Evolutionary conservation across 2,113 vertebrate species (phyloP).

Genomic region (Phalacrocorax pelagicus): DNA sequence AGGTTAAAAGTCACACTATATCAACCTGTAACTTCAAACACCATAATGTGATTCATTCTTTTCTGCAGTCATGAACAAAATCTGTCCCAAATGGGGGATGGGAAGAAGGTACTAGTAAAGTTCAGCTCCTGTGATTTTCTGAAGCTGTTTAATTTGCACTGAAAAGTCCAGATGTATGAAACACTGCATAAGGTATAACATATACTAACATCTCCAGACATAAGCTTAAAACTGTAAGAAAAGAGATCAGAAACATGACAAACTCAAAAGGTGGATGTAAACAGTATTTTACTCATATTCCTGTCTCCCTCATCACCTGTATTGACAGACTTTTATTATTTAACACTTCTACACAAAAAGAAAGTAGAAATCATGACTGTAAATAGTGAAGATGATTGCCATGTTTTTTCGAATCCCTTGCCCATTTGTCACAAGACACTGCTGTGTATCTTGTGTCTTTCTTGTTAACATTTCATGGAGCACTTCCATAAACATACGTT

Average conservation of each 20-base stretch:
- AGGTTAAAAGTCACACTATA: constrained; percentile 34
- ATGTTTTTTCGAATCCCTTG: not conserved
- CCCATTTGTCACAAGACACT: no score
- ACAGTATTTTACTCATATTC: not conserved
- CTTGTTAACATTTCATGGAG: constrained; percentile 51
- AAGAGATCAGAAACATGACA: not conserved
- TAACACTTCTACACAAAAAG: not conserved
- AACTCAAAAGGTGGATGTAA: constrained; percentile 10
- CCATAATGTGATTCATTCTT: not conserved
- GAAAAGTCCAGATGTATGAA: constrained; percentile 15
- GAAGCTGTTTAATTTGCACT: constrained; percentile 5
- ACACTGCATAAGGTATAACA: not conserved
- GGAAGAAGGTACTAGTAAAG: not conserved
- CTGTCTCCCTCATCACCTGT: constrained; percentile 42
- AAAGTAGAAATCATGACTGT: constrained; percentile 24
- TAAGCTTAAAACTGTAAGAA: not conserved
- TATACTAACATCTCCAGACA: not conserved
- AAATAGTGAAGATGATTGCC: constrained; percentile 1
- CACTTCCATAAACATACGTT: constrained; percentile 65
- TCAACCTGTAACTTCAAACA: constrained; percentile 40
- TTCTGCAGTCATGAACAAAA: constrained; percentile 8
- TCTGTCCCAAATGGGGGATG: not conserved
- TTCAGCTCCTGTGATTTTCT: not conserved
- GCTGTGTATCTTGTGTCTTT: not conserved
- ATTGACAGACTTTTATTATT: constrained; percentile 30